phyloP scores from a whole-genome alignment of 1,140 invertebrate species.

The Neotoxoptera formosana region DNA sequence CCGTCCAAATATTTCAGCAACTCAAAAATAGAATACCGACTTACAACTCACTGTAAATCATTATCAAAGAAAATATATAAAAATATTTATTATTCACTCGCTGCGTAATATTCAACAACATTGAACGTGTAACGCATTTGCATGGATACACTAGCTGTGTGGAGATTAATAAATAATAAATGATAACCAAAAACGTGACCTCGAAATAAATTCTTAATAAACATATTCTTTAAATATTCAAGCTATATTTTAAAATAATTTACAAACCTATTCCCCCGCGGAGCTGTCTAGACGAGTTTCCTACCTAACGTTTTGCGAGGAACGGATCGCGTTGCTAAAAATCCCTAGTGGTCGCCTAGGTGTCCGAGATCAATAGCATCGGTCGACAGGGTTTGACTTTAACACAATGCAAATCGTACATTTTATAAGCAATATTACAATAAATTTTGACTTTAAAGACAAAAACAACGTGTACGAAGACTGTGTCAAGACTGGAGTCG shows the following conservation, averaged over 20 bases:
- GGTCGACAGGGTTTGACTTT: not conserved
- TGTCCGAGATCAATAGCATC: not conserved
- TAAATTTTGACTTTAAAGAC: not conserved
- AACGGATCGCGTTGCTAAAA: not conserved
- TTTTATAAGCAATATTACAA: not conserved
- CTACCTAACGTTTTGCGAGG: not conserved
- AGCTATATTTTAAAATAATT: not conserved
- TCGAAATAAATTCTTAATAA: not conserved
- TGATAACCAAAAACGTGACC: not conserved
- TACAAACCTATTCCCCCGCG: not conserved
- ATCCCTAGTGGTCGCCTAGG: not conserved
- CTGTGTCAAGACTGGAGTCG: not conserved
- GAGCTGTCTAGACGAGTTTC: not conserved
- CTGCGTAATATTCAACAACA: not conserved
- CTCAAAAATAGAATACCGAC: not conserved
- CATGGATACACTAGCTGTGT: not conserved
- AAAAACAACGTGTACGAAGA: not conserved
- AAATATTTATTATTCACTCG: not conserved
- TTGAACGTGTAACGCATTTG: not conserved
- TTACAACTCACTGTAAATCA: not conserved
- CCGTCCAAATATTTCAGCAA: not conserved
- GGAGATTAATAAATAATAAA: not conserved
- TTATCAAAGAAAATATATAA: not conserved
- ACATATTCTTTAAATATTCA: not conserved
- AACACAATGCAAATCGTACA: not conserved